phyloP scores from a whole-genome alignment of 2,888 invertebrate species.

The Drosophila sordidapex region DNA sequence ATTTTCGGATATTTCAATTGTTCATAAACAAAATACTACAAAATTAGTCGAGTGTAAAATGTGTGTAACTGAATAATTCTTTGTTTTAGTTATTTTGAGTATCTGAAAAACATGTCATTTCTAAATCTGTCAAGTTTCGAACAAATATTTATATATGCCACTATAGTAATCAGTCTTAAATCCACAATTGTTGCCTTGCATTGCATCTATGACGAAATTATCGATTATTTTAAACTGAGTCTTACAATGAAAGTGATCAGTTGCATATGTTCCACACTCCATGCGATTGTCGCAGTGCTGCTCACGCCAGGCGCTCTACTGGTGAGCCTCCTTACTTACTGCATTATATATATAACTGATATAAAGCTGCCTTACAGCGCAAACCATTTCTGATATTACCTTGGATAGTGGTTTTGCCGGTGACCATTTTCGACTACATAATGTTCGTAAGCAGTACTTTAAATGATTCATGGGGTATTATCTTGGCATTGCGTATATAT shows the following conservation, averaged over 20 bases:
- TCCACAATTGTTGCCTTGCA: background rate
- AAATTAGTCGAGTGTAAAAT: background rate
- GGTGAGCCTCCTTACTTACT: background rate
- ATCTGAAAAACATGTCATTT: background rate
- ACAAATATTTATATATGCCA: background rate
- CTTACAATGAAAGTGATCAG: too few species aligned
- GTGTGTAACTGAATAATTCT: background rate
- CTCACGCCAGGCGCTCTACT: background rate
- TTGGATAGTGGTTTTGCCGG: background rate
- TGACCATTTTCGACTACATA: background rate
- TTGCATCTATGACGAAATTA: constrained; percentile 1
- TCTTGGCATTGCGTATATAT: background rate
- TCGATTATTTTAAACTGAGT: background rate
- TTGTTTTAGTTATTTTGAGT: background rate
- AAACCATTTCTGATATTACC: background rate
- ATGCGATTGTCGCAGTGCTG: background rate
- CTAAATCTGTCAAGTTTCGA: background rate
- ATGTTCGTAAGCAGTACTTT: too few species aligned
- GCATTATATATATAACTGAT: background rate
- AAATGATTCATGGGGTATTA: background rate
- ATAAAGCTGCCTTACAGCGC: background rate
- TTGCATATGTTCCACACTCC: background rate
- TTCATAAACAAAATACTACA: background rate
- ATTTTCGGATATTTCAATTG: background rate
- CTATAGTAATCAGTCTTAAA: background rate